A percentile compares a stretch with the other conserved stretches of the same genome.
Conservation (phyloP, 2,113 vertebrate species). For the Menidia beryllina region DNA sequence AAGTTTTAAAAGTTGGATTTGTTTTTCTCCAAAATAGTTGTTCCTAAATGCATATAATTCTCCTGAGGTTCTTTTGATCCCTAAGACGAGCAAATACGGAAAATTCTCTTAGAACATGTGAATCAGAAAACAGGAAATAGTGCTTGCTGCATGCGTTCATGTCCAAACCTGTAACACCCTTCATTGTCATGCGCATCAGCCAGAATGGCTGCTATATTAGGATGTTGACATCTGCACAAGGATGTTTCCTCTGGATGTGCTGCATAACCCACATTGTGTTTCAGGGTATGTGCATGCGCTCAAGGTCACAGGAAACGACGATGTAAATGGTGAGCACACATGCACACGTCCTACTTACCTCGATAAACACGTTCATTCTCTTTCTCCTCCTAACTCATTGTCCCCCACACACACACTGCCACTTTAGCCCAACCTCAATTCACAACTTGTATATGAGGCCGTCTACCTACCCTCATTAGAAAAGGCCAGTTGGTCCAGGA, state of each 20-base stretch:
- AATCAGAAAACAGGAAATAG: slow-evolving; percentile 8
- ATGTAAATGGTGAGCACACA: background rate
- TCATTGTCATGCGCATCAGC: slow-evolving; percentile 33
- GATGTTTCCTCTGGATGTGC: slow-evolving; percentile 39
- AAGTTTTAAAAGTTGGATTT: no score
- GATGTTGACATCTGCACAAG: slow-evolving; percentile 34
- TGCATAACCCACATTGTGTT: slow-evolving; percentile 38
- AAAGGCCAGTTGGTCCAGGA: background rate
- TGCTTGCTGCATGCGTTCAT: background rate
- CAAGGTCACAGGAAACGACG: slow-evolving; percentile 22
- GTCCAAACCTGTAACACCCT: background rate
- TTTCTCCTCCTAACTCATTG: background rate
- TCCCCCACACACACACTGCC: background rate
- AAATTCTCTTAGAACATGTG: background rate
- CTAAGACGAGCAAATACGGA: background rate
- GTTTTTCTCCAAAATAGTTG: no score
- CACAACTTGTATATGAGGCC: background rate
- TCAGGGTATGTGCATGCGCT: slow-evolving; percentile 2
- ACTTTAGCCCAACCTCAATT: background rate
- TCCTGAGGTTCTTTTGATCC: slow-evolving; percentile 1
- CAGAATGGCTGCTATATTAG: slow-evolving; percentile 27
- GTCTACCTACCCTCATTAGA: background rate
- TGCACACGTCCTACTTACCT: slow-evolving; percentile 18
- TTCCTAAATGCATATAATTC: no score
- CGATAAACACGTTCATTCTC: background rate